Evolutionary conservation across 2,113 vertebrate species (phyloP).

Genomic region (Probosciger aterrimus): DNA sequence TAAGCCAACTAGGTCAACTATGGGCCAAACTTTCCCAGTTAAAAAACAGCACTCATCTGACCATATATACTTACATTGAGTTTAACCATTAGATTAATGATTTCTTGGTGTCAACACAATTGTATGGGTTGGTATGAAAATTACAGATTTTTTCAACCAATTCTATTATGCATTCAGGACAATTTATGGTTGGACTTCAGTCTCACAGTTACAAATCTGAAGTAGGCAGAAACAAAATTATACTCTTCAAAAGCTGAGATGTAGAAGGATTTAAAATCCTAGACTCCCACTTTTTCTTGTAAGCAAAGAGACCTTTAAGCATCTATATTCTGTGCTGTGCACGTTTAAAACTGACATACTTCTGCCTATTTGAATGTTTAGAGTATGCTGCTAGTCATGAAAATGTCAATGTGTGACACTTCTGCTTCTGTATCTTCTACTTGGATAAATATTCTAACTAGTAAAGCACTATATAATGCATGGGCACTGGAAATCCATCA

Average conservation of each 20-base stretch:
- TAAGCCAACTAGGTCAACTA: neutral
- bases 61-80: neutral
- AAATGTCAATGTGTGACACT: neutral
- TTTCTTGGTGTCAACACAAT: neutral
- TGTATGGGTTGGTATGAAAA: neutral
- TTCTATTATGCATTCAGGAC: neutral
- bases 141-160: neutral
- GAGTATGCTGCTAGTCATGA: neutral
- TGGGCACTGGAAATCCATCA: neutral
- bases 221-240: neutral
- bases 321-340: neutral
- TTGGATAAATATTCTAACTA: neutral
- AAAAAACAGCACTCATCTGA: neutral
- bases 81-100: neutral
- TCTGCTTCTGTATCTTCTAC: neutral
- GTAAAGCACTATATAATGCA: neutral
- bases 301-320: neutral
- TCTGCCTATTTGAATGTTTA: neutral
- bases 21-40: neutral
- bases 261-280: neutral
- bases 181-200: neutral
- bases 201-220: neutral
- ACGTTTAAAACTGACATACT: neutral
- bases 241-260: neutral
- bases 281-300: neutral